phyloP scores from a whole-genome alignment of 2,113 vertebrate species.

The Canis aureus region DNA sequence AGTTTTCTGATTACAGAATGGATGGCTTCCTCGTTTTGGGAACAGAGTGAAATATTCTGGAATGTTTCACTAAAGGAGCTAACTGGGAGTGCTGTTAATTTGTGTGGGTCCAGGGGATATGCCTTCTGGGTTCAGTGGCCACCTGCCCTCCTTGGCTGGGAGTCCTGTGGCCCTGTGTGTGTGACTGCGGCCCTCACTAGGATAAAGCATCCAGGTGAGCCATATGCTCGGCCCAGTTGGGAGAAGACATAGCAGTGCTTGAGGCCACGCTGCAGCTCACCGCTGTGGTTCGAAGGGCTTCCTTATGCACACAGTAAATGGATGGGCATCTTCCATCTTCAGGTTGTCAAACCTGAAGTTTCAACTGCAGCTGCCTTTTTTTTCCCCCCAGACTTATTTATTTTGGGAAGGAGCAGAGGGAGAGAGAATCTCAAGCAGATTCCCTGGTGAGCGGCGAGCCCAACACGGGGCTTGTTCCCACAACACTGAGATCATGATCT shows the following conservation, averaged over 20 bases:
- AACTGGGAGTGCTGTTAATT: background rate
- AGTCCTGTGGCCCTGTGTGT: background rate
- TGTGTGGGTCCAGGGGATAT: background rate
- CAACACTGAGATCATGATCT: background rate
- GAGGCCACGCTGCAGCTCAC: background rate
- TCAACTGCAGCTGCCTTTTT: background rate
- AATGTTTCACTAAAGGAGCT: background rate
- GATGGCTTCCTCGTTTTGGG: background rate
- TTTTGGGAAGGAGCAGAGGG: background rate
- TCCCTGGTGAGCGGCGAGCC: background rate
- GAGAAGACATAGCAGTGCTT: background rate
- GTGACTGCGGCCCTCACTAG: background rate
- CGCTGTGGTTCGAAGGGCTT: background rate
- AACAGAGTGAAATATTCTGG: background rate
- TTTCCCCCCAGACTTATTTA: background rate
- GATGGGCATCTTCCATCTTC: background rate
- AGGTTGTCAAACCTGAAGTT: background rate
- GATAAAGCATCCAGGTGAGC: background rate
- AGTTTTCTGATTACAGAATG: background rate
- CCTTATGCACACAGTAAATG: accelerated
- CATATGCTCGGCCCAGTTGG: accelerated
- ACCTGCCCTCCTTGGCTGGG: background rate
- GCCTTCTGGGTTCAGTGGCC: background rate
- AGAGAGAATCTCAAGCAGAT: background rate
- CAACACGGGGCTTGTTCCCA: background rate